These are phyloP conservation scores for Morpho deidamia DNA, from an alignment of 2,888 invertebrate genomes.

Conservation along the genomic window DNA sequence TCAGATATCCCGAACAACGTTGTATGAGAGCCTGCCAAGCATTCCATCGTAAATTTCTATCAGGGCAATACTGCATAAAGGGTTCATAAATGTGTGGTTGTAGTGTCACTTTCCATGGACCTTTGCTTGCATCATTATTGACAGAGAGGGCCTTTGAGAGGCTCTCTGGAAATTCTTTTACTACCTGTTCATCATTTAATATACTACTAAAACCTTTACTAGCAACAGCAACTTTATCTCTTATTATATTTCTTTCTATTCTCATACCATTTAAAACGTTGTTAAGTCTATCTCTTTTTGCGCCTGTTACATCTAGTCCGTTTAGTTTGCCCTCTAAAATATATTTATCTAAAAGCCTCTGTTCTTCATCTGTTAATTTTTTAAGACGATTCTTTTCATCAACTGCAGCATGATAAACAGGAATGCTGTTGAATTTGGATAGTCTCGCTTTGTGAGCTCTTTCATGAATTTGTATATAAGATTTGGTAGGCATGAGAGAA, in stretches of 20 bases:
- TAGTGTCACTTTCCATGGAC: slow-evolving; percentile 92
- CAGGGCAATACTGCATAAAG: slow-evolving; percentile 92
- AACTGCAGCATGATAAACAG: slow-evolving; percentile 84
- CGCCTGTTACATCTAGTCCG: slow-evolving; percentile 83
- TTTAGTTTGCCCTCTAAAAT: slow-evolving; percentile 89
- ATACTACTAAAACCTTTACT: slow-evolving; percentile 82
- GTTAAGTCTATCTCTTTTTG: slow-evolving; percentile 61
- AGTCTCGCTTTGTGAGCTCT: slow-evolving; percentile 86
- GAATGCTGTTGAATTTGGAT: slow-evolving; percentile 83
- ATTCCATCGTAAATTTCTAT: slow-evolving; percentile 87
- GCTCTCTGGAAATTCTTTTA: slow-evolving; percentile 86
- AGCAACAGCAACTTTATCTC: slow-evolving; percentile 81
- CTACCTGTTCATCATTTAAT: slow-evolving; percentile 81
- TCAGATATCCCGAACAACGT: slow-evolving; percentile 82
- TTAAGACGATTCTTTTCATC: slow-evolving; percentile 68
- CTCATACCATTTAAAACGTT: slow-evolving; percentile 72
- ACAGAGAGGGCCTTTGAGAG: slow-evolving; percentile 82
- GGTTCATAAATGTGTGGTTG: slow-evolving; percentile 84
- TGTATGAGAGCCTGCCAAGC: slow-evolving; percentile 89
- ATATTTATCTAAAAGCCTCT: slow-evolving; percentile 86
- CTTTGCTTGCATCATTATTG: slow-evolving; percentile 80
- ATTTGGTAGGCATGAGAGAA: slow-evolving; percentile 87
- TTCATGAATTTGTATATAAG: slow-evolving; percentile 88
- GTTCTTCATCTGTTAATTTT: slow-evolving; percentile 79
- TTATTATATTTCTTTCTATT: slow-evolving; percentile 80